phyloP scores from a whole-genome alignment of 1,140 invertebrate genomes.

The Plodia interpunctella region DNA sequence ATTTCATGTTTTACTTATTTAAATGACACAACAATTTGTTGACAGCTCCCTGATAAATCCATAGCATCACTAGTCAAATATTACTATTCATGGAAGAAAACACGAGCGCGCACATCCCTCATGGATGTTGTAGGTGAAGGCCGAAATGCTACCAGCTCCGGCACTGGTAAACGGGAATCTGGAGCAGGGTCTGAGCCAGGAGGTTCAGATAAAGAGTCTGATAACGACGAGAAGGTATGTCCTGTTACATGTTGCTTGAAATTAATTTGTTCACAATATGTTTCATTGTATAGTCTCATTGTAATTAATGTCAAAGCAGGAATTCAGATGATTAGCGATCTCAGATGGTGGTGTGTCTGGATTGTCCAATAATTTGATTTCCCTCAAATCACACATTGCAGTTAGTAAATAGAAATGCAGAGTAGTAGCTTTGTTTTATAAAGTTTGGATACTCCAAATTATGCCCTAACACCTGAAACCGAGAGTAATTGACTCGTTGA shows the following conservation, averaged over 20 bases:
- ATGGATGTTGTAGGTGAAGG: conserved; percentile 86
- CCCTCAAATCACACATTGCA: conserved; percentile 15
- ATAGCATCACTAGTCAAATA: conserved; percentile 97
- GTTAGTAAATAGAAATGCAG: conserved; percentile 67
- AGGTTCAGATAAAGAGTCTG: conserved; percentile 91
- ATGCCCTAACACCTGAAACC: conserved; percentile 7
- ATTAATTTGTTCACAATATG: conserved; percentile 1
- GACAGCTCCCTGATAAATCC: conserved; percentile 92
- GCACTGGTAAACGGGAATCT: conserved; percentile 76
- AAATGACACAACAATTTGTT: conserved; percentile 9
- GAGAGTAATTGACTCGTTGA: conserved; percentile 11
- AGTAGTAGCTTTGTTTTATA: conserved; percentile 32
- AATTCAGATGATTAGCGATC: conserved; percentile 8
- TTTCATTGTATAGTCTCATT: conserved; percentile 21
- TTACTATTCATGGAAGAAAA: conserved; percentile 99
- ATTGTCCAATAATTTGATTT: conserved; percentile 57
- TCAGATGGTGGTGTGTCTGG: conserved; percentile 57
- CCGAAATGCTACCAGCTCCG: conserved; percentile 78
- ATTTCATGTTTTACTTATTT: too few species aligned
- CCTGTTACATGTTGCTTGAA: neutral
- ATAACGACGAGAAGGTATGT: conserved; percentile 93
- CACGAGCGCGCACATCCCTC: conserved; percentile 91
- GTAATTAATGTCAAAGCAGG: conserved; percentile 1
- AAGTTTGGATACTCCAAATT: conserved; percentile 6
- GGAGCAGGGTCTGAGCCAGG: conserved; percentile 88